Evolutionary conservation across 2,888 invertebrate species (phyloP).

Genomic region (Himalopsyche tibetana): DNA sequence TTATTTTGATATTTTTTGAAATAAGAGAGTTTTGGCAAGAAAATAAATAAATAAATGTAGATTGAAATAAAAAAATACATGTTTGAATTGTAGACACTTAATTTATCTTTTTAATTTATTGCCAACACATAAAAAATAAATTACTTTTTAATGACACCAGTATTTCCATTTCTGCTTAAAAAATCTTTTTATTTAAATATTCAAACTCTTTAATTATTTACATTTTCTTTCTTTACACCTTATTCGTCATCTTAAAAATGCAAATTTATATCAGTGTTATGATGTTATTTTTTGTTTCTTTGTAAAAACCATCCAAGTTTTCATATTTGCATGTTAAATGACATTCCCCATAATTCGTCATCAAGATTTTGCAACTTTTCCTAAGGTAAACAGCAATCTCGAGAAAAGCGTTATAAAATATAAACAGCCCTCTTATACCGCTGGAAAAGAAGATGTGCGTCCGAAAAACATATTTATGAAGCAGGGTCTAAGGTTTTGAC

Average conservation of each 20-base stretch:
- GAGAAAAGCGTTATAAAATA: constrained; percentile 27
- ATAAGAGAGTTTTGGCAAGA: too few species aligned
- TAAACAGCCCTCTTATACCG: neutral
- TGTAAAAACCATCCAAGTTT: neutral
- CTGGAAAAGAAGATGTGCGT: neutral
- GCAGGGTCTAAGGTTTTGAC: neutral
- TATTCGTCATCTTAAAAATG: neutral
- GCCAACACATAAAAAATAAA: too few species aligned
- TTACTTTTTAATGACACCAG: too few species aligned
- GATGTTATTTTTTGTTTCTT: constrained; percentile 17
- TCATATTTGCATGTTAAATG: constrained; percentile 32
- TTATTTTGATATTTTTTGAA: too few species aligned
- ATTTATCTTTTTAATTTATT: too few species aligned
- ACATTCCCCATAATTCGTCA: neutral
- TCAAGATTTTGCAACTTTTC: constrained; percentile 8
- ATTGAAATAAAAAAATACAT: too few species aligned
- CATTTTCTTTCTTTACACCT: neutral
- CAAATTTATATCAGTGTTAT: constrained; percentile 15
- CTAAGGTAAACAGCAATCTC: neutral
- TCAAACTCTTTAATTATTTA: constrained; percentile 13
- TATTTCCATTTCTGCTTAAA: neutral
- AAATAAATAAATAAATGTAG: too few species aligned
- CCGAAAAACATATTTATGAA: neutral
- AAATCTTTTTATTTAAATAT: constrained; percentile 3
- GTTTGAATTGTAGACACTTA: too few species aligned